A percentile compares a stretch with the other conserved stretches of the same genome.
Evolutionary conservation across 2,797 vertebrate species (phyloP).

Genomic region (Pipistrellus nathusii): DNA sequence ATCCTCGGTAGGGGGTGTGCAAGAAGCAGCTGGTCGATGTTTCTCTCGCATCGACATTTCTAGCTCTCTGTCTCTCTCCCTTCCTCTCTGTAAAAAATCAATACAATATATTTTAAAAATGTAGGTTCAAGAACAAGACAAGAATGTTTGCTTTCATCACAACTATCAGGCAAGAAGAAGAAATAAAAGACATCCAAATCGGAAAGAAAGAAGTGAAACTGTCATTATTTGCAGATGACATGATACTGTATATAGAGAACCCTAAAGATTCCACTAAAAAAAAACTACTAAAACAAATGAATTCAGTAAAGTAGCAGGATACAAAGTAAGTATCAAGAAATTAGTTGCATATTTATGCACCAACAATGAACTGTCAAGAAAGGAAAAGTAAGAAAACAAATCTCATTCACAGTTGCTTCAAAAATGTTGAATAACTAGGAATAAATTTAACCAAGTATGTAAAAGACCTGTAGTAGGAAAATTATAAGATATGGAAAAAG

Average conservation of each 20-base stretch:
- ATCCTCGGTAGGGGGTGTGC: too few species aligned
- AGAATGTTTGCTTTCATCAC: neutral
- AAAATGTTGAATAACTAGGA: neutral
- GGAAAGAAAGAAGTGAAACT: neutral
- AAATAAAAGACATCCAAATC: neutral
- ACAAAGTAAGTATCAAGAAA: neutral
- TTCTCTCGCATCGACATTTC: too few species aligned
- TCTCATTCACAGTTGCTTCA: neutral
- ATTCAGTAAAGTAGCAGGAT: neutral
- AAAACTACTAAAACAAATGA: neutral
- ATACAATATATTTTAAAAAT: too few species aligned
- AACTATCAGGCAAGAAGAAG: neutral
- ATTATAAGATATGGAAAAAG: neutral
- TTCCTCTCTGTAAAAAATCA: too few species aligned
- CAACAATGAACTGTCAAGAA: neutral
- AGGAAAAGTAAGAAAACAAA: neutral
- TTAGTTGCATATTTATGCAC: neutral
- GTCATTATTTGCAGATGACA: neutral
- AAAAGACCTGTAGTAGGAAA: neutral
- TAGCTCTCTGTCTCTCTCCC: too few species aligned
- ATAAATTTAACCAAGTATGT: neutral
- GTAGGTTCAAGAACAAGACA: neutral
- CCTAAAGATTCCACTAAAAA: neutral
- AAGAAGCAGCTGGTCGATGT: too few species aligned
- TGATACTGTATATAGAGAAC: neutral